A percentile compares a stretch with the other conserved stretches of the same genome.
Conservation (phyloP, 2,113 vertebrate genomes). For the Dipodomys ordii region DNA sequence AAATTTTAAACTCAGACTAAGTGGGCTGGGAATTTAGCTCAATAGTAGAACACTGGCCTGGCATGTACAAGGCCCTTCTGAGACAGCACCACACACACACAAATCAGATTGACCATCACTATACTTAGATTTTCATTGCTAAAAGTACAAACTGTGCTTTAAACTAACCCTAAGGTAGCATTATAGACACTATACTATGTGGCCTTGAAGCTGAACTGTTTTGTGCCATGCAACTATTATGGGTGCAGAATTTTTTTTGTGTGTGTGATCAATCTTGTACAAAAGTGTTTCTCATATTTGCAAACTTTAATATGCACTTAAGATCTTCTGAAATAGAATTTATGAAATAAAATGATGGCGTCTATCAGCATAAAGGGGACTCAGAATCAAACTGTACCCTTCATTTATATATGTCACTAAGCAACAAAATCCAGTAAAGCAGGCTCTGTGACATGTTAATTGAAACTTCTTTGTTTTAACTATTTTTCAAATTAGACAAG, state of each 20-base stretch:
- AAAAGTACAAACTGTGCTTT: background rate
- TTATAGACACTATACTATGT: background rate
- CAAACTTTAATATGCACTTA: background rate
- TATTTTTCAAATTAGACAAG: no score
- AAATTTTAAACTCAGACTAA: slow-evolving; percentile 16
- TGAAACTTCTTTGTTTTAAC: no score
- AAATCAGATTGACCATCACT: background rate
- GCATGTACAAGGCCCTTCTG: no score
- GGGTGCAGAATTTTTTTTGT: background rate
- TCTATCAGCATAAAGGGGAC: background rate
- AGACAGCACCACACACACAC: no score
- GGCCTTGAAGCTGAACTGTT: background rate
- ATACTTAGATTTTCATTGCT: background rate
- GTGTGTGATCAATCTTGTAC: background rate
- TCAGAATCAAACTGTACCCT: background rate
- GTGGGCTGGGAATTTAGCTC: no score
- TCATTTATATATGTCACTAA: no score
- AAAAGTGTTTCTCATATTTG: slow-evolving; percentile 6
- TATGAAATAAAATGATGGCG: background rate
- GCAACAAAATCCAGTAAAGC: no score
- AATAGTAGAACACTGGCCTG: no score
- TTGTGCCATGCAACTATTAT: background rate
- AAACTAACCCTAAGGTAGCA: background rate
- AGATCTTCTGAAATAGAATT: background rate
- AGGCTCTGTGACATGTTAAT: no score